Evolutionary conservation across 2,888 invertebrate species (phyloP).

Genomic region (Cactoblastis cactorum): DNA sequence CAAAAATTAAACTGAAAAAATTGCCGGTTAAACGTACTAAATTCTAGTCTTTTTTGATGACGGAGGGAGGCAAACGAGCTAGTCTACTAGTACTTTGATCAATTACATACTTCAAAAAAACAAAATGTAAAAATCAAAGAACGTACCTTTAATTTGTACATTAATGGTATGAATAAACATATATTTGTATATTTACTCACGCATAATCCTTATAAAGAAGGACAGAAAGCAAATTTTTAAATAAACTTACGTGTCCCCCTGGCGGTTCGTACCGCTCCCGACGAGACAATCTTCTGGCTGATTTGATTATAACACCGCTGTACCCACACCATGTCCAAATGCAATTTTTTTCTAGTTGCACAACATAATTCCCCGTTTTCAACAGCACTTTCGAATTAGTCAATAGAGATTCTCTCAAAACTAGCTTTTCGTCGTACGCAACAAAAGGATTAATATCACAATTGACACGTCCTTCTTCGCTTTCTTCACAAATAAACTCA

Average conservation of each 20-base stretch:
- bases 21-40: too few relatives aligned
- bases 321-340: slow-evolving; percentile 56
- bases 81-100: too few relatives aligned
- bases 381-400: slow-evolving; percentile 45
- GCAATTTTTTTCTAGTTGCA: slow-evolving; percentile 45
- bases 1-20: too few relatives aligned
- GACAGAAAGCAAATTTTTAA: background rate
- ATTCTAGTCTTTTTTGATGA: too few relatives aligned
- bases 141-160: too few relatives aligned
- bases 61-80: too few relatives aligned
- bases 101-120: too few relatives aligned
- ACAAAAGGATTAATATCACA: slow-evolving; percentile 57
- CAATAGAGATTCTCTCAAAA: slow-evolving; percentile 38
- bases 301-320: slow-evolving; percentile 32
- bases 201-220: background rate
- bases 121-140: too few relatives aligned
- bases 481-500: slow-evolving; percentile 64
- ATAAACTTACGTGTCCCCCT: slow-evolving; percentile 43
- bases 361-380: slow-evolving; percentile 41
- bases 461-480: slow-evolving; percentile 33
- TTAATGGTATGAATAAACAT: too few relatives aligned
- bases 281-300: slow-evolving; percentile 29
- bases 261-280: slow-evolving; percentile 42
- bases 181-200: too few relatives aligned
- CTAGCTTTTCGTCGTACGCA: slow-evolving; percentile 44